A percentile compares a stretch with the other conserved stretches of the same genome.
These are phyloP conservation scores for Heliconius melpomene DNA, from an alignment of 1,140 invertebrate species.

Conservation along the genomic window DNA sequence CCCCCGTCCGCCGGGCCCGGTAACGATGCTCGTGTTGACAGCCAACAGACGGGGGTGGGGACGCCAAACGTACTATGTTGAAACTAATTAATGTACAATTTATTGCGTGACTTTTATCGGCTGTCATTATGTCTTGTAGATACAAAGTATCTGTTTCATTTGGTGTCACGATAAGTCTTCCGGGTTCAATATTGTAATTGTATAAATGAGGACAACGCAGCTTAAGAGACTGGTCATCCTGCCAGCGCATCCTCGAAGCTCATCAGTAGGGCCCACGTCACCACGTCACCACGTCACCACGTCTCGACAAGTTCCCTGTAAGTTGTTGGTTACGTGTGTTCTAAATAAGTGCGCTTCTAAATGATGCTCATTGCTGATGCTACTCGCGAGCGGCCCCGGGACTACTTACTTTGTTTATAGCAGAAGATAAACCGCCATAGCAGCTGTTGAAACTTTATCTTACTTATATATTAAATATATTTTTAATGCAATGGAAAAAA, in stretches of 20 bases:
- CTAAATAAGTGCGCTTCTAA: constrained; percentile 12
- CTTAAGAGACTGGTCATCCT: background rate
- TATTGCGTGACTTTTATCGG: background rate
- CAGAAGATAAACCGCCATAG: background rate
- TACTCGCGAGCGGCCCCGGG: background rate
- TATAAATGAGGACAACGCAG: background rate
- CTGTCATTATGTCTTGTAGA: background rate
- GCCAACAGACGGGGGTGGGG: constrained; percentile 20
- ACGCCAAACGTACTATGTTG: background rate
- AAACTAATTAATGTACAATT: background rate
- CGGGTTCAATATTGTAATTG: no score
- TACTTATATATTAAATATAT: no score
- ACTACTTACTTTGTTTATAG: background rate
- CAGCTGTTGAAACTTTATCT: background rate
- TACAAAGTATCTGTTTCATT: background rate
- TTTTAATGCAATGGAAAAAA: no score
- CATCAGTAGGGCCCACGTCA: constrained; percentile 9
- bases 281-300: background rate
- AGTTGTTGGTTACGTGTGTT: constrained; percentile 11
- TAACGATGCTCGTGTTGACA: constrained; percentile 28
- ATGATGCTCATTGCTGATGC: constrained; percentile 5
- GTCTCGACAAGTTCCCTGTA: constrained; percentile 22
- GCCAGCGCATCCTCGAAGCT: background rate
- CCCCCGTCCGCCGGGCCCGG: background rate
- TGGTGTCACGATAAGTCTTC: no score